Base-by-base conservation (phyloP, 2,113 vertebrate species). In the Oreochromis aureus region DNA sequence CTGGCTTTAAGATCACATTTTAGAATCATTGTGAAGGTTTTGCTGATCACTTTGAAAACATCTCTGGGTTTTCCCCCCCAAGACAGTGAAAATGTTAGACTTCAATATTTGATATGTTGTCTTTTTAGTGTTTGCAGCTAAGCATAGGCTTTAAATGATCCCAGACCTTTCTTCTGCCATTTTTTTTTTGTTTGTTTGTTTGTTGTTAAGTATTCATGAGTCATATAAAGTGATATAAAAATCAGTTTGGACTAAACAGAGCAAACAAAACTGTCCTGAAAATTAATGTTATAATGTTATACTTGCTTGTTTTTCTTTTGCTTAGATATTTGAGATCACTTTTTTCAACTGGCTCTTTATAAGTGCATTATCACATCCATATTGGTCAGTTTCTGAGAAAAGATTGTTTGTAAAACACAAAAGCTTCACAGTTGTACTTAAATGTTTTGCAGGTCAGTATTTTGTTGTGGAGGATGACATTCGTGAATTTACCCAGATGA, bases 401-500 rank as follows among this genome's bases (percentile, higher is more conserved):
- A 32, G 46, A 51, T 12, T 76, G 24, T 76, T 30, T 76, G 15
- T 48, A 30, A 76, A 11, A 76, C 44, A 76, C 71, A 19, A 11
- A 48, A n/a, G 27, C 9, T 12, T n/a, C 10, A 18, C 44, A 53
- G 10, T 19, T 51, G 8, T 88, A 22, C 15, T 85, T 3, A 19
- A 81, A 66, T 90, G 59, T 92, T 27, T 91, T 93, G 55, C 94
- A 98, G 98, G 97, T 48, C 88, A 90, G 0, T 97, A 95, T 82
- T 99, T 99, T 19, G 66, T 99, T 18, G 98, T 99, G 93, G 98
- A 99, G 55, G 97, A 96, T 1, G 99, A 99, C 39, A 94, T 99
- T 46, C 96, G 93, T 48, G 96, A 97, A 15, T 98, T 99, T 85
- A 96, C 97, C 0, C 86, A 96, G 63, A 89, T 96, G 91, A 98